These are phyloP conservation scores for Cecropterus lyciades DNA, from an alignment of 1,140 invertebrate genomes.

Conservation along the genomic window DNA sequence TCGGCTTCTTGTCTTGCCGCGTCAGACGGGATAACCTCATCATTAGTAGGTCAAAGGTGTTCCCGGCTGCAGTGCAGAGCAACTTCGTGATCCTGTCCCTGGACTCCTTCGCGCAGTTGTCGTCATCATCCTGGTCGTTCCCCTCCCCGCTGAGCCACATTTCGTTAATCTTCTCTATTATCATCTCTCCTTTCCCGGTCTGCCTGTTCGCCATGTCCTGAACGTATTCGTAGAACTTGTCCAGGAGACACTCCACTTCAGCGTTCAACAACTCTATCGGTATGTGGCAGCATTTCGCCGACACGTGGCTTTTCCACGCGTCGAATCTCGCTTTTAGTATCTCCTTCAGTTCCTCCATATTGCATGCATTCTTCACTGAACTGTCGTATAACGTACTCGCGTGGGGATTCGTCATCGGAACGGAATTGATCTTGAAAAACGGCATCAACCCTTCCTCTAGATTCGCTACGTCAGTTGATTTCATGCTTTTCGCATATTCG, in stretches of 20 bases:
- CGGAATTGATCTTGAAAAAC: slow-evolving; percentile 57
- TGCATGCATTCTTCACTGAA: slow-evolving; percentile 69
- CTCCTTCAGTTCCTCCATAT: slow-evolving; percentile 68
- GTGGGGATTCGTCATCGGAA: slow-evolving; percentile 58
- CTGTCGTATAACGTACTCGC: slow-evolving; percentile 67
- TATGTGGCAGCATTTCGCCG: slow-evolving; percentile 67
- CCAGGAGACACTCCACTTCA: slow-evolving; percentile 67
- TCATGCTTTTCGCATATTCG: slow-evolving; percentile 70
- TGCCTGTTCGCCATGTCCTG: slow-evolving; percentile 67
- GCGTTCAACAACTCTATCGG: slow-evolving; percentile 67
- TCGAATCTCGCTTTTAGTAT: slow-evolving; percentile 63
- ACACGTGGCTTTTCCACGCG: slow-evolving; percentile 70
- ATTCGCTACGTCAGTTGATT: slow-evolving; percentile 61
- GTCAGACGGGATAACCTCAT: slow-evolving; percentile 70
- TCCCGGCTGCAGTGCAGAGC: slow-evolving; percentile 59
- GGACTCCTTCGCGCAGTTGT: slow-evolving; percentile 51
- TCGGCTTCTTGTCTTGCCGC: slow-evolving; percentile 57
- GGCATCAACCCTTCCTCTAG: slow-evolving; percentile 58
- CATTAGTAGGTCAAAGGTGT: slow-evolving; percentile 69
- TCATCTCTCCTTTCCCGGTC: slow-evolving; percentile 55
- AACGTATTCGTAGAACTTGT: slow-evolving; percentile 72
- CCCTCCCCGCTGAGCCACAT: slow-evolving; percentile 48
- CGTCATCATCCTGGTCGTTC: slow-evolving; percentile 50
- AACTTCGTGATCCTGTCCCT: slow-evolving; percentile 65
- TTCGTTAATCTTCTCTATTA: slow-evolving; percentile 64